Base-by-base conservation (phyloP, 2,888 invertebrate genomes). In the Gryllus longicercus region DNA sequence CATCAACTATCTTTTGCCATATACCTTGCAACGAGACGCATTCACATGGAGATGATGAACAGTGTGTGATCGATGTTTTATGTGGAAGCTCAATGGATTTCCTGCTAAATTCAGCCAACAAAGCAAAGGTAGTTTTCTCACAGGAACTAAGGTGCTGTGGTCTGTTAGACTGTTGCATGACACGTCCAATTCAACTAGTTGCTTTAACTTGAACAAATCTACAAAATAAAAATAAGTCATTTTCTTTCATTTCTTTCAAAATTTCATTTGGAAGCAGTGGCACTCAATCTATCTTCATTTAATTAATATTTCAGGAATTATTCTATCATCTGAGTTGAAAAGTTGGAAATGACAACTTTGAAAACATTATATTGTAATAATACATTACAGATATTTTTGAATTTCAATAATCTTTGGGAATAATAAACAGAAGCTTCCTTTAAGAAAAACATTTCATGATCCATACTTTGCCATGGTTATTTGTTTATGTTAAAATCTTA, bases 1-100 rank as follows among this genome's bases (percentile, higher is more conserved):
- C 8, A 38, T 38, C 38, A 38, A 8, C 38, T 38, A 38, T 38
- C 38, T 38, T 8, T 38, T 38, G 63, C 12, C 63, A 18, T n/a
- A 18, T 63, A 63, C 63, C 63, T 63, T 63, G n/a, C 63, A 63
- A 63, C n/a, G 14, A n/a, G n/a, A 14, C 1, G 63, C n/a, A 63
- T 63, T 63, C n/a, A 14, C n/a, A 63, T 63, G 63, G n/a, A 63
- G 63, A 63, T 63, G 63, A 63, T 63, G n/a, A 63, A 63, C 63
- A 63, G 63, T 63, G 63, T 63, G 14, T 14, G n/a, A 63, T 63
- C 63, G 14, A n/a, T 63, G 63, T n/a, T 63, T 14, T 4, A 18
- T 63, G n/a, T 63, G 63, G 63, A 63, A 63, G n/a, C 63, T 63
- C 14, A 63, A n/a, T 18, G 63, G 63, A 63, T 63, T 63, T 63